Evolutionary conservation across 2,888 invertebrate species (phyloP), one percentile per base, ranked within the genome.

Genomic region (Teinopalpus imperialis): DNA sequence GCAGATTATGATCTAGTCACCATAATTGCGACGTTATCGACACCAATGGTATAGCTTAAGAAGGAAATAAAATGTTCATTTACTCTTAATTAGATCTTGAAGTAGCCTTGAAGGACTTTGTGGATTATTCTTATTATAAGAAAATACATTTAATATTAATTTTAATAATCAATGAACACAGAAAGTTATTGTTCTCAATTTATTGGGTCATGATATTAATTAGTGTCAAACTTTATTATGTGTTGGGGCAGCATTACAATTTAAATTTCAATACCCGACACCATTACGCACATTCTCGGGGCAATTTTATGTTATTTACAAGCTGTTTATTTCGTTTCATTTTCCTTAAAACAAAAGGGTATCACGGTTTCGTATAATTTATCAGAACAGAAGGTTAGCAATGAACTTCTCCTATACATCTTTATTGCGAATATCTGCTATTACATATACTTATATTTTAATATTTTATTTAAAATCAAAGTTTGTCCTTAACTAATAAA

Each of bases 331-430:
- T 57, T 51, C 31, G 24, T 40, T 50, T 53, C 37, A 43, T 68
- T 69, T 68, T 69, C 68, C 66, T 66, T 56, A 50, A 51, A 42
- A 40, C 37, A 40, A 45, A 56, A 44, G 30, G 34, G 13, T 50
- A 43, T 43, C 30, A 26, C 10, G 18, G 23, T 16, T 36, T 21
- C 4, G 32, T 32, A 23, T 40, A 20, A 30, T 46, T 49, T 24
- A 21, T 34, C 35, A 7, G 21, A 4, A 23, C 8, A 29, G 20
- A 9, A 32, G 1, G 5, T 26, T 13, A 23, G 9, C 9, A n/a
- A 29, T 43, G 24, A 36, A 6, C 30, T 14, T 36, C 31, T 37
- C 14, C 4, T 23, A 29, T 12, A 24, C 9, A 1, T 21, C 23
- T 1, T 30, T 27, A 36, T 29, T 14, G 23, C 13, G 14, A n/a